These are phyloP conservation scores for Chromoteleia sp. DNA, from an alignment of 2,888 invertebrate genomes.

Conservation along the genomic window DNA sequence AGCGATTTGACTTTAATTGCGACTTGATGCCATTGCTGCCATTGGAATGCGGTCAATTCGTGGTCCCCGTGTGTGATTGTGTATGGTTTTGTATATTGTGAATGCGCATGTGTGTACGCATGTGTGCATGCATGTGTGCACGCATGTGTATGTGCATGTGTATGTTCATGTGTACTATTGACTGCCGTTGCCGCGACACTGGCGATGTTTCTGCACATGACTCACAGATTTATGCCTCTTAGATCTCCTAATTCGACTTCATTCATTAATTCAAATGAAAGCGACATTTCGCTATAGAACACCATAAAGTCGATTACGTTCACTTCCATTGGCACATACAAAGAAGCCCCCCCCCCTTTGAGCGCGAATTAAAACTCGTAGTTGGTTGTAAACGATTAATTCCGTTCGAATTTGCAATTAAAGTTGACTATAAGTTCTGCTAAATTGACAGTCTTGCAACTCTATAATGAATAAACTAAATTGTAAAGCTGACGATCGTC, in stretches of 20 bases:
- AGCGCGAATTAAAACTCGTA: conserved; percentile 16
- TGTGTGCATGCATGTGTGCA: background rate
- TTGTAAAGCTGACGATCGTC: background rate
- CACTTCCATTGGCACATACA: background rate
- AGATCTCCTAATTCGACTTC: conserved; percentile 41
- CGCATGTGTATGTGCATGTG: background rate
- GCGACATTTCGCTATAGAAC: conserved; percentile 45
- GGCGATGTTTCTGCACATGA: conserved; percentile 35
- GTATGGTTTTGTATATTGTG: background rate
- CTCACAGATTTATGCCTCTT: conserved; percentile 52
- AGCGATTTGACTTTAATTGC: conserved; percentile 75
- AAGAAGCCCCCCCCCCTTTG: background rate
- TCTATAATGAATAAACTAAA: background rate
- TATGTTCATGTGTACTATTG: conserved; percentile 13
- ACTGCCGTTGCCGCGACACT: conserved; percentile 29
- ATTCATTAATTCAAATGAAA: conserved; percentile 61
- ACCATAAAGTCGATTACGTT: conserved; percentile 28
- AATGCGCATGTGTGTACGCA: background rate
- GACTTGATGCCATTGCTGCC: conserved; percentile 63
- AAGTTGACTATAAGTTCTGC: conserved; percentile 23
- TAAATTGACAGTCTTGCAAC: background rate
- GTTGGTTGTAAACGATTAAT: conserved; percentile 13
- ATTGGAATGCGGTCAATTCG: conserved; percentile 73
- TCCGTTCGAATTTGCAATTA: conserved; percentile 18
- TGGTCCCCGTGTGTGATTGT: conserved; percentile 42